Base-by-base conservation (phyloP, 1,140 invertebrate species). In the Drosophila prosaltans region DNA sequence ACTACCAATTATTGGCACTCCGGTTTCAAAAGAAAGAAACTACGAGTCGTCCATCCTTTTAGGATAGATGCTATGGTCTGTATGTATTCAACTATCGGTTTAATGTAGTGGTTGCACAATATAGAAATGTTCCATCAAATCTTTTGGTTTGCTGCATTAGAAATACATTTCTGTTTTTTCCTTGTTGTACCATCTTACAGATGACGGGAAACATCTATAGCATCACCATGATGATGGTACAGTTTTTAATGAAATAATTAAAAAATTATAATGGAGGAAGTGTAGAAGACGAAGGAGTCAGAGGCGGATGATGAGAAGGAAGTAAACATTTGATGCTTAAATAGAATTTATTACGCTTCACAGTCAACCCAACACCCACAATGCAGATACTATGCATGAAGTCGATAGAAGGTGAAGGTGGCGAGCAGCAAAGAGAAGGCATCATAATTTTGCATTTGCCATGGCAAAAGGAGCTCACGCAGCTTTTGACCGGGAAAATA, bases 371-470 rank as follows among this genome's bases (percentile, higher is more conserved):
- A 64, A 66, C 69, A 74, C 73, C 36, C 5, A 11, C 45, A 51
- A 51, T 26, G 45, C 45, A 43, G 39, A 11, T 26, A 24, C 24
- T 51, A 51, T 9, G 8, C 45, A 9, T 16, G 16, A 48, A 16
- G 45, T 16, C 16, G 45, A 8, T 48, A 7, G 16, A 24, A 24
- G 40, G 10, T 32, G 24, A 30, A 40, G 28, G 10, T 2, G 43
- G 2, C 43, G 48, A 11, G 51, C 36, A 16, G 30, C 59, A 68
- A 16, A 36, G 26, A 32, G 58, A 62, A 64, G 76, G 66, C 68
- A 82, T 82, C 80, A 79, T 82, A 82, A 82, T 82, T 82, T 79
- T 82, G 72, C 80, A 82, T 83, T 76, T 78, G 65, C 75, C 65
- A 21, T 39, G 48, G 63, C 74, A 74, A 65, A 71, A 70, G 55